Base-by-base conservation (phyloP, 1,140 invertebrate species). In the Brachionus asplanchnoidis region DNA sequence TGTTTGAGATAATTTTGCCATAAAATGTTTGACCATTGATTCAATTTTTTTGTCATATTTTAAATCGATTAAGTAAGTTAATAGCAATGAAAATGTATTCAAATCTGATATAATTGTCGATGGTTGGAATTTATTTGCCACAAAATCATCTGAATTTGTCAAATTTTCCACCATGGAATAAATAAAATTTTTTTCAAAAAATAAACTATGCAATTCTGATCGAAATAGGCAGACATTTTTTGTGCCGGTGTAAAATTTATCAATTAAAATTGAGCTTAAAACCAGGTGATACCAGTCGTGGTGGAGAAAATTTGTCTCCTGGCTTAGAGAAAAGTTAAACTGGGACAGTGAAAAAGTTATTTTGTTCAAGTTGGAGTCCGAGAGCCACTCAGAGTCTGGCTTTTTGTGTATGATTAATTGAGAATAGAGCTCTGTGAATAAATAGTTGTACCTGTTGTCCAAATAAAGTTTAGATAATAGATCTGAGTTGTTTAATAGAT, bases 311-410 rank as follows among this genome's bases (percentile, higher is more conserved):
- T 23, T 50, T 77, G n/a, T n/a, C 17, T 77, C 73, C 3, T 36
- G 46, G 5, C 20, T 32, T 4, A 50, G 23, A 26, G 12, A 3
- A 20, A 46, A 50, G 20, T 50, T 26, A 26, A 77, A 12, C 20
- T 46, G 73, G 9, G 73, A 77, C 11, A 77, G 23, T 14, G 73
- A 77, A 77, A 23, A 82, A 11, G 23, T 68, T 42, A 82, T 82
- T 68, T 82, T 60, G 79, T 82, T 82, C 7, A 60, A 26, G 9
- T 20, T 17, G 32, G 20, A 5, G 53, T 12, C 65, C 4, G 17
- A 56, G 4, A 60, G 53, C 79, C 53, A 82, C 12, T 65, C 50
- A 4, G 17, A 2, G 20, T 77, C 20, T 20, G 46, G 17, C 3
- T 77, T 77, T 26, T 11, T 8, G 20, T 9, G 4, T 12, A 7